Conservation (phyloP, 2,888 invertebrate genomes). For the Seira ritae region DNA sequence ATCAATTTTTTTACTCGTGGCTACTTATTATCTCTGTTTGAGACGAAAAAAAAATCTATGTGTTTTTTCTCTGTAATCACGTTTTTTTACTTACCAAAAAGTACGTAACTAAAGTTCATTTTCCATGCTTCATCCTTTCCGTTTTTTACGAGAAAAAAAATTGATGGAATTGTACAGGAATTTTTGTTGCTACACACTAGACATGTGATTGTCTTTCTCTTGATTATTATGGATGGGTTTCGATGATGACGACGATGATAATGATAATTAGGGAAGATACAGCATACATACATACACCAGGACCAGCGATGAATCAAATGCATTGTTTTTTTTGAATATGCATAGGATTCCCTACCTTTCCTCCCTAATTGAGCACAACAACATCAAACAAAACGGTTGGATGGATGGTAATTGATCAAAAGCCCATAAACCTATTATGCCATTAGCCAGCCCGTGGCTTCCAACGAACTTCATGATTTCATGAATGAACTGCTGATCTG, state of each 20-base stretch:
- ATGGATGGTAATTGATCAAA: constrained; percentile 44
- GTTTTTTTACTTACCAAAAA: neutral
- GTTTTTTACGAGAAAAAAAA: neutral
- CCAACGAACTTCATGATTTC: constrained; percentile 13
- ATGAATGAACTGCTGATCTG: constrained; percentile 40
- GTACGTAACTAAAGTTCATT: neutral
- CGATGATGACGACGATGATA: neutral
- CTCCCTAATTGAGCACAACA: neutral
- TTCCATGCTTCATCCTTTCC: neutral
- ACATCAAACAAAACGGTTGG: neutral
- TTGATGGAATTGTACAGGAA: too few relatives aligned
- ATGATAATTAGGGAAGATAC: neutral
- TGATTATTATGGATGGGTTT: neutral
- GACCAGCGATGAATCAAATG: too few relatives aligned
- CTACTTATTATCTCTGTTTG: constrained; percentile 2
- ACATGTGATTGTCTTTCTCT: neutral
- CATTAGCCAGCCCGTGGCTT: neutral
- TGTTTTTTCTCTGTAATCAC: neutral
- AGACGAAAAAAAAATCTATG: neutral
- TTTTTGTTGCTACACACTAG: too few relatives aligned
- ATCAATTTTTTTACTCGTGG: constrained; percentile 6
- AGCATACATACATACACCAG: neutral
- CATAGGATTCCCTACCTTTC: neutral
- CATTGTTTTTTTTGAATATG: too few relatives aligned
- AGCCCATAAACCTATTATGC: constrained; percentile 45